phyloP scores from a whole-genome alignment of 1,140 invertebrate genomes.

The Micrasema longulum region DNA sequence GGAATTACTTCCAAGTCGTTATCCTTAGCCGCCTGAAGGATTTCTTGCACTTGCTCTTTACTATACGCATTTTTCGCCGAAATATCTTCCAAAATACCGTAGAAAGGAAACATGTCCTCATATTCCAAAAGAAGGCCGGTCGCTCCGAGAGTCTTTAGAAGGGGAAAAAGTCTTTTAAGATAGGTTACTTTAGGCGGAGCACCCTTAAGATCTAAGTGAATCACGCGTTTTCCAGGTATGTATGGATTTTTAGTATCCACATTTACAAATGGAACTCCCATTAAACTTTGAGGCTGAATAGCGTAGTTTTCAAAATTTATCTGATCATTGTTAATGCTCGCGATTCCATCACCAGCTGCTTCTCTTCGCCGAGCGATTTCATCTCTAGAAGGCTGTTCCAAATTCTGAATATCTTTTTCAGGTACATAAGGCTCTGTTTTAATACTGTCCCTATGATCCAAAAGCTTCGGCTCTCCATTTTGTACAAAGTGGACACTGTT shows the following conservation, averaged over 20 bases:
- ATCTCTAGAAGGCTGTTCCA: slow-evolving; percentile 52
- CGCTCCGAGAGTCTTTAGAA: slow-evolving; percentile 81
- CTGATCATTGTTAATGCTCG: slow-evolving; percentile 43
- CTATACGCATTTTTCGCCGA: slow-evolving; percentile 82
- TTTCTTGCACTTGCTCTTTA: slow-evolving; percentile 72
- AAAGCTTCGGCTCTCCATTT: slow-evolving; percentile 24
- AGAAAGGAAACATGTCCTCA: slow-evolving; percentile 95
- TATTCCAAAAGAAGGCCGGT: slow-evolving; percentile 91
- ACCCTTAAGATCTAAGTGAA: slow-evolving; percentile 89
- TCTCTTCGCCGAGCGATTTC: slow-evolving; percentile 51
- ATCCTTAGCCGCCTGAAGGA: slow-evolving; percentile 74
- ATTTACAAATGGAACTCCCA: slow-evolving; percentile 51
- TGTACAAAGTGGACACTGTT: slow-evolving; percentile 51
- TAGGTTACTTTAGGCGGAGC: slow-evolving; percentile 81
- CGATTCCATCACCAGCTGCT: background rate
- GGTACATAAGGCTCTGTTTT: slow-evolving; percentile 34
- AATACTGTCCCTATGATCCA: slow-evolving; percentile 20
- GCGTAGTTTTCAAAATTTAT: slow-evolving; percentile 49
- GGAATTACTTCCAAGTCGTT: slow-evolving; percentile 84
- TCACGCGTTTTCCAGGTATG: slow-evolving; percentile 65
- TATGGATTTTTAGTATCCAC: slow-evolving; percentile 51
- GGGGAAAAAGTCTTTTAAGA: slow-evolving; percentile 77
- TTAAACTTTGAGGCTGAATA: slow-evolving; percentile 46
- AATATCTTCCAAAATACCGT: slow-evolving; percentile 72
- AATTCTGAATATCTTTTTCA: slow-evolving; percentile 41